These are phyloP conservation scores for Pardalotus punctatus DNA, from an alignment of 2,113 vertebrate genomes.

Conservation along the genomic window DNA sequence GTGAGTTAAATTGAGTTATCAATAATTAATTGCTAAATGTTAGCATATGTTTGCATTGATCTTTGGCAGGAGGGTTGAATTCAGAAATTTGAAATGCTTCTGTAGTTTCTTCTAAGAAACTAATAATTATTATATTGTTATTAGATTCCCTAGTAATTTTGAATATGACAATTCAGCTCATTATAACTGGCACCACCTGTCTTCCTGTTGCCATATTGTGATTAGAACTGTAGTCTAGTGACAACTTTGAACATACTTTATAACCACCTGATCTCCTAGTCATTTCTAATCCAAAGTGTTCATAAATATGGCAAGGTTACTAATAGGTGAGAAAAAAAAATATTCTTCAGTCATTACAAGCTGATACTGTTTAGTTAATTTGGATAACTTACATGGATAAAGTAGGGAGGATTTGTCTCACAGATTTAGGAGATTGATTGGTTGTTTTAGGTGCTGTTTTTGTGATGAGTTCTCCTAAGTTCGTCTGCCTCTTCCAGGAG, in stretches of 20 bases:
- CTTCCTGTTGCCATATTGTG: background rate
- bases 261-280: background rate
- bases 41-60: constrained; percentile 20
- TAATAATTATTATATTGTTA: background rate
- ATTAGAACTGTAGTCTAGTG: background rate
- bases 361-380: background rate
- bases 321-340: background rate
- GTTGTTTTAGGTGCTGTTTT: background rate
- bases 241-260: background rate
- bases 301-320: background rate
- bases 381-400: background rate
- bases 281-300: background rate
- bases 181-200: background rate
- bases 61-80: background rate
- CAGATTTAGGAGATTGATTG: background rate
- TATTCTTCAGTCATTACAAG: background rate
- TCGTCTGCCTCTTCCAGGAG: background rate
- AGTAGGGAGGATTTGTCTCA: background rate
- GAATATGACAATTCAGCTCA: background rate
- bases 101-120: background rate
- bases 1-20: constrained; percentile 39
- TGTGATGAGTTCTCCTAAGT: background rate
- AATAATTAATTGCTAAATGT: constrained; percentile 54
- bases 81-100: background rate
- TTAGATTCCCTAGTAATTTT: background rate